These are phyloP conservation scores for Platichthys flesus DNA, from an alignment of 2,113 vertebrate genomes.

Conservation along the genomic window DNA sequence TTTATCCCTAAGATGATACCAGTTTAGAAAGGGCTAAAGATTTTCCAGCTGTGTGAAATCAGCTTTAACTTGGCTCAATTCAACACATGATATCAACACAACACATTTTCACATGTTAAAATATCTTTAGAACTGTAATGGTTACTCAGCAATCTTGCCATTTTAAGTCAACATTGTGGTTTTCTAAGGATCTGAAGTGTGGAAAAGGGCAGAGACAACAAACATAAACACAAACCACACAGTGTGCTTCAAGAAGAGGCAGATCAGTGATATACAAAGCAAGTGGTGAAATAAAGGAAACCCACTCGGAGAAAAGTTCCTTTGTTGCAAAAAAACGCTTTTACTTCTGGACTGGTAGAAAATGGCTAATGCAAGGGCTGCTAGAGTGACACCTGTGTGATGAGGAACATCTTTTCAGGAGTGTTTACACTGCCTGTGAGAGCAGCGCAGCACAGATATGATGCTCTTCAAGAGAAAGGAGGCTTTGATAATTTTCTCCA, in stretches of 20 bases:
- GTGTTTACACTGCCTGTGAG: too few species aligned
- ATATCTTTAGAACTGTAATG: background rate
- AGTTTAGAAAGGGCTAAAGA: too few species aligned
- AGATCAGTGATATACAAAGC: slow-evolving; percentile 9
- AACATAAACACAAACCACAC: slow-evolving; percentile 20
- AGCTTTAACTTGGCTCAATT: background rate
- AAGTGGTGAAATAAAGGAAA: background rate
- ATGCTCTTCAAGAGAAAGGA: too few species aligned
- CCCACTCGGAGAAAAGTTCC: background rate
- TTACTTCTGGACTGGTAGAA: background rate
- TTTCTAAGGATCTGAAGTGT: slow-evolving; percentile 27
- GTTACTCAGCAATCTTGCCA: background rate
- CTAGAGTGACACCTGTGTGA: too few species aligned
- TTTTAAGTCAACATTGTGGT: background rate
- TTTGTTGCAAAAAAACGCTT: background rate
- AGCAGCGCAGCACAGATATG: too few species aligned
- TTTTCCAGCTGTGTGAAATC: background rate
- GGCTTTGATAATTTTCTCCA: too few species aligned
- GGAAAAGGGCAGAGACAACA: slow-evolving; percentile 35
- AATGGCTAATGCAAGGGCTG: background rate
- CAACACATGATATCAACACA: background rate
- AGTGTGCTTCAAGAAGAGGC: slow-evolving; percentile 9
- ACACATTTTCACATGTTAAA: background rate
- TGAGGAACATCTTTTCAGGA: too few species aligned
- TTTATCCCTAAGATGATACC: background rate